These are phyloP conservation scores for Monodelphis domestica DNA, from an alignment of 2,797 vertebrate genomes.

Conservation along the genomic window DNA sequence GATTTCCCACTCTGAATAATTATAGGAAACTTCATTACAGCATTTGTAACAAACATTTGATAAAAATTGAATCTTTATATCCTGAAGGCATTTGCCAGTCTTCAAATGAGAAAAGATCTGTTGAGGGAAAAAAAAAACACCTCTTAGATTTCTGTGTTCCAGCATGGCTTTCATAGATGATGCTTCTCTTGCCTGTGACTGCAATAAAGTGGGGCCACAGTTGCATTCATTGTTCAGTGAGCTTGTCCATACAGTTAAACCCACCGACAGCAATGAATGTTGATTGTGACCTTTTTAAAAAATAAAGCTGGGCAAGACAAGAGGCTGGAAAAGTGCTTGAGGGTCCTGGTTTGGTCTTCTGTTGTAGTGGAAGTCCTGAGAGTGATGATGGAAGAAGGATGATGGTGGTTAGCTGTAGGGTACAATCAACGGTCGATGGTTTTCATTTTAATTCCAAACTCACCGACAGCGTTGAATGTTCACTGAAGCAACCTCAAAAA, in stretches of 20 bases:
- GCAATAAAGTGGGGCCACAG: conserved; percentile 96
- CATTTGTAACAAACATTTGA: not conserved
- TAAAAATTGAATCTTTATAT: not conserved
- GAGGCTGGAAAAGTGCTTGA: conserved; percentile 58
- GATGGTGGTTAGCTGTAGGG: conserved; percentile 92
- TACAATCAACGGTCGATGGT: conserved; percentile 99
- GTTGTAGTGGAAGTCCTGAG: conserved; percentile 78
- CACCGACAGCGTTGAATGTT: conserved; percentile 99
- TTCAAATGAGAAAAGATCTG: not conserved
- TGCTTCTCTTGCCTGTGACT: conserved; percentile 54
- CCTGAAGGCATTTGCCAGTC: not conserved
- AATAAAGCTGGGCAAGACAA: conserved; percentile 65
- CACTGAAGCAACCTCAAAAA: conserved; percentile 88
- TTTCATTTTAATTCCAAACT: conserved; percentile 97
- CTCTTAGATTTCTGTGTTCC: not conserved
- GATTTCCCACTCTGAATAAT: fast-evolving
- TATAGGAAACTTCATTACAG: not conserved
- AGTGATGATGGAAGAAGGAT: conserved; percentile 76
- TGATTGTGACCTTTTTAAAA: conserved; percentile 98
- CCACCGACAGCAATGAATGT: conserved; percentile 99
- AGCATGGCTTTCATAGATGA: conserved; percentile 48
- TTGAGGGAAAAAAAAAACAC: not conserved
- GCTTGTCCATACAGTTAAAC: conserved; percentile 98
- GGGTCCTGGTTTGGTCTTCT: conserved; percentile 62
- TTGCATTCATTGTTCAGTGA: conserved; percentile 99